Conservation (phyloP, 2,888 invertebrate species). For the Ischnus inquisitorius region DNA sequence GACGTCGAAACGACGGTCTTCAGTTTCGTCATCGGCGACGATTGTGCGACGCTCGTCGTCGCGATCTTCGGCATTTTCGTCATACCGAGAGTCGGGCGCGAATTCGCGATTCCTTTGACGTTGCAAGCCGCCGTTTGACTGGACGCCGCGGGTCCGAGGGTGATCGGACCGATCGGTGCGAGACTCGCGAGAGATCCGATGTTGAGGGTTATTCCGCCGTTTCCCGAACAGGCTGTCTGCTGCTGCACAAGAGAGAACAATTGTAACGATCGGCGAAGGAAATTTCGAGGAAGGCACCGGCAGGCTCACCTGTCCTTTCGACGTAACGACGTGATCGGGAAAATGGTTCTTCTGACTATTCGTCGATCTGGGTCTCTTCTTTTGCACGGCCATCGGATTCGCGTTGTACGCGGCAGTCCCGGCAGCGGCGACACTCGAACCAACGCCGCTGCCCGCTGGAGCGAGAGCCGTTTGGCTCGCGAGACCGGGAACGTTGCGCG, state of each 20-base stretch:
- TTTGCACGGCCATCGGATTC: conserved; percentile 68
- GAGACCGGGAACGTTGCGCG: conserved; percentile 15
- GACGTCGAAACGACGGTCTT: conserved; percentile 76
- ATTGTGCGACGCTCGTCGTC: conserved; percentile 71
- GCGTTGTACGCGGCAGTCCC: conserved; percentile 60
- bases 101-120: conserved; percentile 32
- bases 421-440: not conserved
- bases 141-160: conserved; percentile 78
- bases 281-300: not conserved
- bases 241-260: conserved; percentile 43
- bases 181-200: conserved; percentile 84
- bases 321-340: conserved; percentile 76
- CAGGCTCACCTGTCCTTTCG: conserved; percentile 77
- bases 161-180: conserved; percentile 83
- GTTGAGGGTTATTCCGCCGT: conserved; percentile 84
- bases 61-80: conserved; percentile 77
- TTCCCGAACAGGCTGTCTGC: conserved; percentile 74
- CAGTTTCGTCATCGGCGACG: conserved; percentile 76
- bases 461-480: conserved; percentile 28
- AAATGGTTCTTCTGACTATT: conserved; percentile 76
- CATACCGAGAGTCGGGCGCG: conserved; percentile 60
- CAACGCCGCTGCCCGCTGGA: not conserved
- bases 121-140: conserved; percentile 52
- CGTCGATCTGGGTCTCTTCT: conserved; percentile 77
- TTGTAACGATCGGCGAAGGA: not conserved